These are phyloP conservation scores for Lysandra coridon DNA, from an alignment of 2,888 invertebrate species.

Conservation along the genomic window DNA sequence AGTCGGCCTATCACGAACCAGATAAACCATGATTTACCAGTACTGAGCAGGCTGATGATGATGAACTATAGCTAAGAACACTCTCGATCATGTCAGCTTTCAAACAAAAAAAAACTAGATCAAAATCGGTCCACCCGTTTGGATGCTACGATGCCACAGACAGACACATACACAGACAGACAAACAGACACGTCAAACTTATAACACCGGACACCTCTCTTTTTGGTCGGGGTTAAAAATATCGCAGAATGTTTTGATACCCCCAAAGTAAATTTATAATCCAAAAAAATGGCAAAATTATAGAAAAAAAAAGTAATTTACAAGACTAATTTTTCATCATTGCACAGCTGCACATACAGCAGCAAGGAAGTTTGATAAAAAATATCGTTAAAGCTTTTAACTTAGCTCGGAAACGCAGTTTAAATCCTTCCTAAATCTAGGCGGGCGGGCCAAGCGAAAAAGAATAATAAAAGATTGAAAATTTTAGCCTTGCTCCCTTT, in stretches of 20 bases:
- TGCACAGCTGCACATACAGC: not conserved
- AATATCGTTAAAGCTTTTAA: not conserved
- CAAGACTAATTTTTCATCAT: not conserved
- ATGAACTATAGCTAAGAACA: too few species aligned
- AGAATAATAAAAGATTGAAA: not conserved
- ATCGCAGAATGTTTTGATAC: not conserved
- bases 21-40: too few species aligned
- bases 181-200: too few species aligned
- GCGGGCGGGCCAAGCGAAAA: conserved; percentile 4
- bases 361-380: not conserved
- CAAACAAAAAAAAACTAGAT: too few species aligned
- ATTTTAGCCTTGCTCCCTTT: not conserved
- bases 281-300: not conserved
- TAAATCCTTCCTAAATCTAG: conserved; percentile 3
- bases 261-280: not conserved
- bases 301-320: not conserved
- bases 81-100: too few species aligned
- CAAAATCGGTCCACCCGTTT: too few species aligned
- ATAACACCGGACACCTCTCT: too few species aligned
- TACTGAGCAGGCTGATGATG: too few species aligned
- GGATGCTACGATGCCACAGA: too few species aligned
- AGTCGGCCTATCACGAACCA: too few species aligned
- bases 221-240: not conserved
- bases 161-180: too few species aligned
- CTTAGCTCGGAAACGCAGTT: not conserved